Base-by-base conservation (phyloP, 2,888 invertebrate genomes). In the Acronicta leporina region DNA sequence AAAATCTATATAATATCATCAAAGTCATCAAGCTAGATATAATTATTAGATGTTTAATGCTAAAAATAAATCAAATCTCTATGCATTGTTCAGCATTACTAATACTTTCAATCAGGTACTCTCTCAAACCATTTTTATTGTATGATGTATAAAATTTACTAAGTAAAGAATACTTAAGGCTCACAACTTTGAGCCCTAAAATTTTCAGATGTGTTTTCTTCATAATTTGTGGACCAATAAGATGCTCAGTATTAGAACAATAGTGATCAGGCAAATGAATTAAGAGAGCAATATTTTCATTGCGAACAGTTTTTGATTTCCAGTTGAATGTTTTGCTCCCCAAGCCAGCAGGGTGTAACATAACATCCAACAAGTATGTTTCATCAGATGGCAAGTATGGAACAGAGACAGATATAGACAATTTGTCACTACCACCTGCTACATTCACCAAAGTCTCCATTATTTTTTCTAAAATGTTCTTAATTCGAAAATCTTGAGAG, bases 191-290 rank as follows among this genome's bases (percentile, higher is more conserved):
- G 69, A 96, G 93, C 4, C 96, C 97, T 46, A 96, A 86, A 72
- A 95, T 91, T 78, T 93, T 92, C 11, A 97, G 88, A 82, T 96
- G 96, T 59, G 95, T 94, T 59, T 93, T 95, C 69, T 95, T 95
- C 95, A 96, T 95, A 3, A 92, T 85, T 84, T 96, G 96, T 25
- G 96, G 95, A 0, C 97, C 97, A 70, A 95, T 91, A 20, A 97
- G 84, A 51, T 92, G 87, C 45, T 89, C 86, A 43, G 94, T 94
- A 62, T 95, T 94, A 43, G 94, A 92, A 81, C 96, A 96, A 84
- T 95, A 96, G 84, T 96, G 95, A 68, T 97, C 96, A 1, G 96
- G 96, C 54, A 96, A 87, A 81, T 96, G 94, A 57, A 97, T 94
- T 53, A 97, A 84, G 40, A 97, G 73, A 0, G 95, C 96, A 44